Percentiles rank a stretch among this genome's conserved stretches.
These are phyloP conservation scores for Agrotis ipsilon DNA, from an alignment of 2,888 invertebrate genomes.

Conservation along the genomic window DNA sequence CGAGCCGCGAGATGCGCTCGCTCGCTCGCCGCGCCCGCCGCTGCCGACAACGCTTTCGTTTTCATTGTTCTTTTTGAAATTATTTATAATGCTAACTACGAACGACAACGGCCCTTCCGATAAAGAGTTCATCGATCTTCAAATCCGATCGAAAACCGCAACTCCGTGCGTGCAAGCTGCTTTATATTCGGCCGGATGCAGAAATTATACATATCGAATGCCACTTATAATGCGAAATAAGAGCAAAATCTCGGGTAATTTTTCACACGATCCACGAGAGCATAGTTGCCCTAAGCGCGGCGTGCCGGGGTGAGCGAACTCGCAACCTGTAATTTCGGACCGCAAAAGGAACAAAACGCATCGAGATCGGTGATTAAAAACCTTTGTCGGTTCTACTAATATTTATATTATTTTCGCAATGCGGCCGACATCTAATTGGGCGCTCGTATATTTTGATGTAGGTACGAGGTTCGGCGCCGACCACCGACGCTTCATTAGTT, in stretches of 20 bases:
- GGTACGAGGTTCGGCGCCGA: slow-evolving; percentile 81
- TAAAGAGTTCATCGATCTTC: slow-evolving; percentile 65
- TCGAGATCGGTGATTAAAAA: slow-evolving; percentile 90
- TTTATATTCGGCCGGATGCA: slow-evolving; percentile 82
- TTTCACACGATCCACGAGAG: slow-evolving; percentile 89
- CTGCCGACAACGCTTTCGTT: slow-evolving; percentile 79
- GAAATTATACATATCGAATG: slow-evolving; percentile 87
- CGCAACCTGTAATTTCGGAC: slow-evolving; percentile 90
- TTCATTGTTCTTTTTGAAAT: slow-evolving; percentile 80
- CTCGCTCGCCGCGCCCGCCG: slow-evolving; percentile 39
- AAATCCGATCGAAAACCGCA: slow-evolving; percentile 61
- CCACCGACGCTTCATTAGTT: slow-evolving; percentile 88
- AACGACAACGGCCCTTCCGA: slow-evolving; percentile 58
- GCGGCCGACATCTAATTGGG: slow-evolving; percentile 90
- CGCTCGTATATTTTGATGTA: slow-evolving; percentile 84
- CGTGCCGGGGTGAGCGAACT: slow-evolving; percentile 89
- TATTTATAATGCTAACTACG: slow-evolving; percentile 69
- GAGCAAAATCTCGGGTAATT: slow-evolving; percentile 87
- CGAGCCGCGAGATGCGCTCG: slow-evolving; percentile 65
- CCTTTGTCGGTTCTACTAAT: slow-evolving; percentile 92
- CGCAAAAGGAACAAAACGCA: slow-evolving; percentile 90
- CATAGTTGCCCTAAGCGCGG: slow-evolving; percentile 90
- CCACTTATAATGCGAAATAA: slow-evolving; percentile 87
- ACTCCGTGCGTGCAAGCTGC: slow-evolving; percentile 69
- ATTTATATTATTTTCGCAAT: slow-evolving; percentile 90